Evolutionary conservation across 2,113 vertebrate genomes (phyloP).

Genomic region (Ochotona curzoniae): DNA sequence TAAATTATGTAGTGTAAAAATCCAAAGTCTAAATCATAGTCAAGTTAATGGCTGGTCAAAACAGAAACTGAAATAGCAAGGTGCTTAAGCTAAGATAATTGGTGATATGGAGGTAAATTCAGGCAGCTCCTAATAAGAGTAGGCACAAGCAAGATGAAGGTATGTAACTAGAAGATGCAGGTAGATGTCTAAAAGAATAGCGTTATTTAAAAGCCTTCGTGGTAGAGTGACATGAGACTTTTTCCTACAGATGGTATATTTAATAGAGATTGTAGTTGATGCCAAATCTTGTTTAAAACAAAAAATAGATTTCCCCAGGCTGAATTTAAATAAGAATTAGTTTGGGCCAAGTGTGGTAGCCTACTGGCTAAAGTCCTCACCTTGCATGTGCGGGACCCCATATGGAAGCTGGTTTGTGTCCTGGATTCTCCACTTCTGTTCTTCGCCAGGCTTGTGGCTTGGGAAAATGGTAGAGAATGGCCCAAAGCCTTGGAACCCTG

Average conservation of each 20-base stretch:
- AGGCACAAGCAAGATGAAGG: background rate
- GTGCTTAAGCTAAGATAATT: background rate
- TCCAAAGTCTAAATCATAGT: background rate
- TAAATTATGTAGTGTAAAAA: constrained; percentile 9
- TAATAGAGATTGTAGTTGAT: constrained; percentile 32
- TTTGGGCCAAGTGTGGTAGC: too few relatives aligned
- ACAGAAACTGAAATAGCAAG: constrained; percentile 5
- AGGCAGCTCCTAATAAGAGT: background rate
- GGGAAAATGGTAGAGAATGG: too few relatives aligned
- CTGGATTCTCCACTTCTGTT: too few relatives aligned
- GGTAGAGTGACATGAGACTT: background rate
- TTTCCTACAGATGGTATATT: background rate
- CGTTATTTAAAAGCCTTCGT: background rate
- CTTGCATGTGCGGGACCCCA: too few relatives aligned
- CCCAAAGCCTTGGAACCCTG: too few relatives aligned
- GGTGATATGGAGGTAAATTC: background rate
- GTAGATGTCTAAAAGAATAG: background rate
- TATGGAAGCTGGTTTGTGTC: too few relatives aligned
- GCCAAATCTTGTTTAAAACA: constrained; percentile 14
- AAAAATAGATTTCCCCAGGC: background rate
- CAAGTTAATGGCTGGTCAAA: background rate
- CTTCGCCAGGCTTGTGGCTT: too few relatives aligned
- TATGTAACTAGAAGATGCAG: background rate
- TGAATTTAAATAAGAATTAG: constrained; percentile 9
- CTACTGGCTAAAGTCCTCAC: too few relatives aligned